Evolutionary conservation across 2,797 vertebrate species (phyloP), one percentile per base, ranked within the genome.

Genomic region (Meriones psammophilus): DNA sequence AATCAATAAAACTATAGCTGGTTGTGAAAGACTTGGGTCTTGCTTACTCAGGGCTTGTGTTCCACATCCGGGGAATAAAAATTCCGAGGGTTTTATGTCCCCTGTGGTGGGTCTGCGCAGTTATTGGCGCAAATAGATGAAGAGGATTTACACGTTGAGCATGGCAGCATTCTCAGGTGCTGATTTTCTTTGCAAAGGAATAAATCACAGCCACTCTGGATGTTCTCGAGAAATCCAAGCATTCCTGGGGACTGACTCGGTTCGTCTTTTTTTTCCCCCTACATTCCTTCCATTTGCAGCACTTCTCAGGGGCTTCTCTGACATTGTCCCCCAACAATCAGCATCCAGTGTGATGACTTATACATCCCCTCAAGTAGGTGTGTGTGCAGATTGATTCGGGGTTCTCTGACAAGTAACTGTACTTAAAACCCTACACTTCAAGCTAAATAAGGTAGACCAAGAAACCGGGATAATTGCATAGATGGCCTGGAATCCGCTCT

Each of bases 1-100:
- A 97, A 97, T 92, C 94, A 96, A 90, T 97, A 97, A 96, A 97
- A 93, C 87, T 93, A 96, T 22, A 96, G 91, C 74, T 94, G 81
- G 79, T 96, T 96, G 92, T 36, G 56, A 97, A 91, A 88, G 83
- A 88, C 46, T 76, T 42, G 46, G 91, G 58, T 73, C 73, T 89
- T 81, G 88, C 69, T 78, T 95, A 90, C 77, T 95, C 84, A 50
- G 71, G 36, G 73, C 96, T 96, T 88, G 54, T 71, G 76, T 81
- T 96, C 69, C 33, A 92, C 54, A 58, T 96, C 83, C 54, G 84
- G 77, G 93, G 39, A 89, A 94, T 17, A 83, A 94, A 96, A 92
- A 91, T 97, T 96, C 94, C 91, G 80, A n/a, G 83, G 87, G 86
- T 92, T 96, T 96, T 92, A 94, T 92, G 83, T 84, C 36, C 88